Conservation (phyloP, 2,888 invertebrate genomes). For the Hofmannophila pseudospretella region DNA sequence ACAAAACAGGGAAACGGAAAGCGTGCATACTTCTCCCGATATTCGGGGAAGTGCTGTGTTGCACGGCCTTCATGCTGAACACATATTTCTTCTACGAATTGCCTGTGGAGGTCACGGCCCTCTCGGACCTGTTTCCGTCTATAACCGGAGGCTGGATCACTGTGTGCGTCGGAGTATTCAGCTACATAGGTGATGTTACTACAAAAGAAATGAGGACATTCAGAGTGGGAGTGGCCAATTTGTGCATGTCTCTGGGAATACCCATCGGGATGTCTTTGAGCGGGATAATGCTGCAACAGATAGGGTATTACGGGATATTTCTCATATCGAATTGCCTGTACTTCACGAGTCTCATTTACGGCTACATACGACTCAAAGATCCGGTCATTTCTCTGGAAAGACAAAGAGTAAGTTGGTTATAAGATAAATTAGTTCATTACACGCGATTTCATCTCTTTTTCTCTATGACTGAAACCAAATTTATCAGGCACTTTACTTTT, state of each 20-base stretch:
- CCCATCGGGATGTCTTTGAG: constrained; percentile 78
- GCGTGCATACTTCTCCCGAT: constrained; percentile 90
- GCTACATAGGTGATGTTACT: constrained; percentile 80
- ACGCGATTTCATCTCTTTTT: no score
- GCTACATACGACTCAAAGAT: constrained; percentile 66
- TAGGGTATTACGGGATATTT: constrained; percentile 73
- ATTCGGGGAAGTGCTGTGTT: constrained; percentile 87
- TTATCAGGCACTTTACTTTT: no score
- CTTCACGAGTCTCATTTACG: constrained; percentile 71
- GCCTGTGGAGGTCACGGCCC: constrained; percentile 75
- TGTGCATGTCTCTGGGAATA: constrained; percentile 79
- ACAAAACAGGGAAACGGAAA: constrained; percentile 82
- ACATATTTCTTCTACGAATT: constrained; percentile 84
- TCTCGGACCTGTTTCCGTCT: constrained; percentile 76
- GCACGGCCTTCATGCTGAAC: constrained; percentile 86
- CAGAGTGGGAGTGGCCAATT: constrained; percentile 80
- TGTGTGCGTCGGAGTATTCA: constrained; percentile 79
- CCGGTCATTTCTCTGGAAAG: constrained; percentile 55
- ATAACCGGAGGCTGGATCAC: constrained; percentile 78
- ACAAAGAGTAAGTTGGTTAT: constrained; percentile 64
- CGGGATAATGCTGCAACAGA: constrained; percentile 70
- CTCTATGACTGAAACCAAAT: no score
- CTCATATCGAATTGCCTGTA: constrained; percentile 69
- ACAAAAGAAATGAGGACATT: constrained; percentile 78
- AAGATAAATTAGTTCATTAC: no score